Evolutionary conservation across 2,113 vertebrate genomes (phyloP), one percentile per base, ranked within the genome.

Genomic region (Cyprinodon tularosa): DNA sequence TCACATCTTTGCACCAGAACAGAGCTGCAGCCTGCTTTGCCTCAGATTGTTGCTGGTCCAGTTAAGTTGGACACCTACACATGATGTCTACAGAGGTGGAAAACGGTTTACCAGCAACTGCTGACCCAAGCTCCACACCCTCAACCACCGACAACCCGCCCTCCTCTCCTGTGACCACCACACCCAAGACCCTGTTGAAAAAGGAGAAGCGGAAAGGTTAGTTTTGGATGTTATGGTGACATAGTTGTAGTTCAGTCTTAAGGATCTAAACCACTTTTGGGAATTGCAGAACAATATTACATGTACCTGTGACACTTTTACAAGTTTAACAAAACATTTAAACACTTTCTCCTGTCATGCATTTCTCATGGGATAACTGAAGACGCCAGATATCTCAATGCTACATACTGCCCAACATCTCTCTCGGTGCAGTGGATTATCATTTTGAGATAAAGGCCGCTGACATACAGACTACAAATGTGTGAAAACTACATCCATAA

Each of bases 151-250:
- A 0, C 76, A 79, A 68, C 17, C 66, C 90, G 37, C 80, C 87
- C 48, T 74, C 80, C 64, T 84, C 92, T 12, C 86, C 93, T 6
- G 40, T 77, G 5, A 68, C 84, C 3, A 72, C 93, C 72, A 37
- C 92, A 77, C 77, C 93, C 91, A 95, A 92, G 76, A 94, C 94
- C 0, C 86, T 93, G 0, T 95, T 95, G 83, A 97, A 95, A 83
- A 97, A 95, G 20, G 97, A 97, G 76, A 98, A 96, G 91, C 98
- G 97, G 92, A 98, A 95, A 93, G 94, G 93, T 96, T 62, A 62
- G 70, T 0, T 14, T 5, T 1, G 42, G 38, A 48, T 12, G 4
- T 63, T 9, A 38, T 10, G n/a, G 22, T 61, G 2, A 61, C 2
- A 12, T n/a, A 65, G 13, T 11, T 62, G 29, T 62, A 13, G 13